A percentile compares a stretch with the other conserved stretches of the same genome.
Conservation (phyloP, 2,888 invertebrate genomes). For the Terebella lapidaria region DNA sequence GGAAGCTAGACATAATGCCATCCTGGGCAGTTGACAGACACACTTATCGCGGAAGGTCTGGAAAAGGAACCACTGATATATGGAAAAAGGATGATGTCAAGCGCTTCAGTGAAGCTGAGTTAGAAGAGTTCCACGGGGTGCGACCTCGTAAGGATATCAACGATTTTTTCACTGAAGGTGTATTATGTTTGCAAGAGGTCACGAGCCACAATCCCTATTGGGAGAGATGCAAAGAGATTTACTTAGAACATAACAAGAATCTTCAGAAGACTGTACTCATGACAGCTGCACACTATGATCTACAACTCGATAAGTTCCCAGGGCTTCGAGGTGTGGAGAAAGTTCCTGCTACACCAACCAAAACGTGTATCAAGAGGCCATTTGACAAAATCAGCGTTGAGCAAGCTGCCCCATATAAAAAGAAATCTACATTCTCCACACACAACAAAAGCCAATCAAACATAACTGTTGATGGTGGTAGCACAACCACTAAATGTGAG, state of each 20-base stretch:
- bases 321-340: background rate
- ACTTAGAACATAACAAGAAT: slow-evolving; percentile 4
- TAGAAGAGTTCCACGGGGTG: slow-evolving; percentile 14
- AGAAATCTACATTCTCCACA: too few relatives aligned
- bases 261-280: slow-evolving; percentile 14
- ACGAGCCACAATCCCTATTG: slow-evolving; percentile 14
- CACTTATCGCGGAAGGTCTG: slow-evolving; percentile 16
- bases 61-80: background rate
- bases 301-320: background rate
- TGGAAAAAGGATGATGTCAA: background rate
- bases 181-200: slow-evolving; percentile 1
- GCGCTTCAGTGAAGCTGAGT: slow-evolving; percentile 6
- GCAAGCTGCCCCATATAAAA: background rate
- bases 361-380: background rate
- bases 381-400: background rate
- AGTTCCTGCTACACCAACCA: background rate
- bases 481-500: background rate
- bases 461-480: too few relatives aligned
- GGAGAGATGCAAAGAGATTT: slow-evolving; percentile 10
- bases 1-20: slow-evolving; percentile 9
- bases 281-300: slow-evolving; percentile 10
- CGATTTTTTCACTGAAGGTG: slow-evolving; percentile 12
- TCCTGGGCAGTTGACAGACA: slow-evolving; percentile 20
- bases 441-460: too few relatives aligned
- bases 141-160: slow-evolving; percentile 8